Conservation (phyloP, 1,140 invertebrate species). For the Eufriesea mexicana region DNA sequence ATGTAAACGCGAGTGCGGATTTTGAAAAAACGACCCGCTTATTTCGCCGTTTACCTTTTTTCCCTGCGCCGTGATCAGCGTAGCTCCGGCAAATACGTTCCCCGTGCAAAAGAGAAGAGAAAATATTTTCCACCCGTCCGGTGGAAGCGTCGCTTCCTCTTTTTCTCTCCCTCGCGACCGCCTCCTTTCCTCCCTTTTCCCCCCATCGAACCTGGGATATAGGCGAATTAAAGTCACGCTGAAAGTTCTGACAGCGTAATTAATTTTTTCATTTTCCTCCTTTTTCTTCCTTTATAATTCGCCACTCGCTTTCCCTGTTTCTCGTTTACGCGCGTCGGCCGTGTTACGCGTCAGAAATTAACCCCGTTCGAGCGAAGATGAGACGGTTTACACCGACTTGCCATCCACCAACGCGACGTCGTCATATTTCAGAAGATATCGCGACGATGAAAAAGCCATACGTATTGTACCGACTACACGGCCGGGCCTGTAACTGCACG, state of each 20-base stretch:
- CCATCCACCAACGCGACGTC: neutral
- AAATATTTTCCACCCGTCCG: neutral
- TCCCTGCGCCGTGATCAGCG: neutral
- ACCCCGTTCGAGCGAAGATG: neutral
- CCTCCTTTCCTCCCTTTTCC: too few relatives aligned
- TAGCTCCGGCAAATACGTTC: neutral
- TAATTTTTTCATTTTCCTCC: neutral
- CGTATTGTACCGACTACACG: neutral
- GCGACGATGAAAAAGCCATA: constrained; percentile 1
- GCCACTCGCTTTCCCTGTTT: too few relatives aligned
- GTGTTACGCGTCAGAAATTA: neutral
- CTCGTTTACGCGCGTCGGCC: neutral
- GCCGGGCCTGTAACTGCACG: neutral
- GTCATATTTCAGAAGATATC: neutral
- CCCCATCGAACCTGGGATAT: neutral
- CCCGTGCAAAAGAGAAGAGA: neutral
- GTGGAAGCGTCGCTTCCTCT: neutral
- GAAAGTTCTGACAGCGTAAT: neutral
- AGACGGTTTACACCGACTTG: neutral
- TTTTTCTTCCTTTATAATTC: neutral
- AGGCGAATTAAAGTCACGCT: neutral
- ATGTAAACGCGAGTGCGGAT: neutral
- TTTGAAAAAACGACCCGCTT: neutral
- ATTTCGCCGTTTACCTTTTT: neutral
- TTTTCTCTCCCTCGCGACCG: neutral